These are phyloP conservation scores for Mesorhabditis sp. DNA, from an alignment of 2,888 invertebrate genomes.

Conservation along the genomic window DNA sequence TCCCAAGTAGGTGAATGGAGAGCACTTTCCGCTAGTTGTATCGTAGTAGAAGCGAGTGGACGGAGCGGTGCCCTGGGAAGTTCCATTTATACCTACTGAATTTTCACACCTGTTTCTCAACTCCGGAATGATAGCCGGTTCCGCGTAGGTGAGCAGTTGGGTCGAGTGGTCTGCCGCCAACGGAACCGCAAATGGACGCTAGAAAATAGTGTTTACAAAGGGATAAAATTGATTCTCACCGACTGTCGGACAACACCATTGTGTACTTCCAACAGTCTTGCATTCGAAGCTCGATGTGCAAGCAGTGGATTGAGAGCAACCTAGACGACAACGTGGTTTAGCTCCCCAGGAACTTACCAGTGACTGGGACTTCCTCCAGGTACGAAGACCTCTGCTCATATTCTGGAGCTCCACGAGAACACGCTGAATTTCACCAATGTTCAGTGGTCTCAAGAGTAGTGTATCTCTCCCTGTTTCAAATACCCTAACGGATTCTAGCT, in stretches of 20 bases:
- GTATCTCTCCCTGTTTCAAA: background rate
- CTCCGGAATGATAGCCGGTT: constrained; percentile 37
- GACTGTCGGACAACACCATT: constrained; percentile 46
- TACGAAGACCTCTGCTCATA: constrained; percentile 35
- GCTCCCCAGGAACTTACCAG: constrained; percentile 7
- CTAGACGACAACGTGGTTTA: background rate
- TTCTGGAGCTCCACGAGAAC: constrained; percentile 41
- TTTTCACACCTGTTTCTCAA: constrained; percentile 29
- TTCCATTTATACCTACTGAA: background rate
- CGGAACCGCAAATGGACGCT: constrained; percentile 38
- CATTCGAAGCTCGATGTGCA: constrained; percentile 40
- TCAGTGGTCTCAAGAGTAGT: background rate
- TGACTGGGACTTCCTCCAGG: constrained; percentile 39
- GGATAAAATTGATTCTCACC: constrained; percentile 12
- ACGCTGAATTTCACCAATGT: constrained; percentile 23
- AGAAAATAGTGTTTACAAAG: constrained; percentile 4
- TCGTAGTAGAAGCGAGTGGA: constrained; percentile 44
- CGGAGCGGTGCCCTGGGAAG: constrained; percentile 30
- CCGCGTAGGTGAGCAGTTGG: constrained; percentile 30
- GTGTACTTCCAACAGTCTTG: constrained; percentile 41
- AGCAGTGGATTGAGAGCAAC: constrained; percentile 34
- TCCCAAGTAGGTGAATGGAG: constrained; percentile 42
- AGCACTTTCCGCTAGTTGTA: constrained; percentile 34
- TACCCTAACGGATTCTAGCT: background rate
- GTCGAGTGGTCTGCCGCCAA: constrained; percentile 45